These are phyloP conservation scores for Augiades crinisus DNA, from an alignment of 2,888 invertebrate species.

Conservation along the genomic window DNA sequence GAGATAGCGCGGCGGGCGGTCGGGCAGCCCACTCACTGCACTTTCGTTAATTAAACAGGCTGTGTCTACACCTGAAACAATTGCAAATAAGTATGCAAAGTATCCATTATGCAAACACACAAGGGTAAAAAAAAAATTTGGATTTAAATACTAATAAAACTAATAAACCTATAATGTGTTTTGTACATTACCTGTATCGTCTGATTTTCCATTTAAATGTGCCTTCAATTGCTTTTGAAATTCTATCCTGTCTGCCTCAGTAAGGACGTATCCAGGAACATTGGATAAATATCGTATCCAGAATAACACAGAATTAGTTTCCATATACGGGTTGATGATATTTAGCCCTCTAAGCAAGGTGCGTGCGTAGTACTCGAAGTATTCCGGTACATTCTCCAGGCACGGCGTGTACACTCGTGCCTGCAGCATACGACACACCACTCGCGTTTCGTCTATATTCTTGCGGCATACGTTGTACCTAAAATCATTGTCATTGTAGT, in stretches of 20 bases:
- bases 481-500: too few relatives aligned
- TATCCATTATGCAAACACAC: too few relatives aligned
- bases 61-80: slow-evolving; percentile 38
- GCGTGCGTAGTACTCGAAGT: slow-evolving; percentile 81
- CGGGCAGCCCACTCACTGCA: slow-evolving; percentile 35
- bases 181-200: slow-evolving; percentile 38
- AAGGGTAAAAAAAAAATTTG: too few relatives aligned
- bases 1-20: slow-evolving; percentile 30
- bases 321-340: slow-evolving; percentile 80
- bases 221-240: slow-evolving; percentile 33
- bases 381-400: slow-evolving; percentile 69
- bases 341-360: slow-evolving; percentile 83
- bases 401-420: slow-evolving; percentile 80
- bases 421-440: slow-evolving; percentile 75
- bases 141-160: too few relatives aligned
- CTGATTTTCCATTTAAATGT: slow-evolving; percentile 31
- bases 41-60: slow-evolving; percentile 32
- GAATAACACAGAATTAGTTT: slow-evolving; percentile 60
- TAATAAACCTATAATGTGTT: too few relatives aligned
- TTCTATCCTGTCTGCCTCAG: slow-evolving; percentile 34
- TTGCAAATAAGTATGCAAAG: too few relatives aligned
- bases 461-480: slow-evolving; percentile 84
- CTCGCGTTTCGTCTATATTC: slow-evolving; percentile 80
- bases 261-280: slow-evolving; percentile 66
- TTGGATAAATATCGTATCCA: slow-evolving; percentile 73